These are phyloP conservation scores for Pheosia tremula DNA, from an alignment of 2,888 invertebrate species.

Conservation along the genomic window DNA sequence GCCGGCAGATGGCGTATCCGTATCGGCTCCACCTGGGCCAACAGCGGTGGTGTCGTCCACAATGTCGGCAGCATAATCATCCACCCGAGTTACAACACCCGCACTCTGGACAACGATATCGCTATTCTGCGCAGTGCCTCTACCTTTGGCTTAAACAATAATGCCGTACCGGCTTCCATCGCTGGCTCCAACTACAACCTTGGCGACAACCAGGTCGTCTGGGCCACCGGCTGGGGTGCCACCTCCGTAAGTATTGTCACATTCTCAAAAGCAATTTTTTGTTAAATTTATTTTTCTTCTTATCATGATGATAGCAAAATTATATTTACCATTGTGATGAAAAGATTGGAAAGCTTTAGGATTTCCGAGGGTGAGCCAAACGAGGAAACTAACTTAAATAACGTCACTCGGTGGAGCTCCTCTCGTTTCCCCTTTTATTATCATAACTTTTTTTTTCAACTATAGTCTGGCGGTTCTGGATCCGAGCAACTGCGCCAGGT, in stretches of 20 bases:
- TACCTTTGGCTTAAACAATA: conserved; percentile 8
- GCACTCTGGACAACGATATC: conserved; percentile 42
- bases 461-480: conserved; percentile 38
- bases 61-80: conserved; percentile 23
- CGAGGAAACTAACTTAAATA: too few species aligned
- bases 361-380: too few species aligned
- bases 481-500: conserved; percentile 56
- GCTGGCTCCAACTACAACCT: conserved; percentile 50
- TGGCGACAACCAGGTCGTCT: conserved; percentile 51
- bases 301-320: too few species aligned
- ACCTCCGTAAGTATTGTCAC: conserved; percentile 45
- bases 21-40: conserved; percentile 46
- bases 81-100: conserved; percentile 40
- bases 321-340: too few species aligned
- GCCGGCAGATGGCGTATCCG: conserved; percentile 39
- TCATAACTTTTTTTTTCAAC: conserved; percentile 13
- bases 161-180: conserved; percentile 17
- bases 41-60: conserved; percentile 49
- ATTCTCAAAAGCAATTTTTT: too few species aligned
- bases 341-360: too few species aligned
- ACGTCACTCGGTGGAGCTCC: too few species aligned
- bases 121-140: conserved; percentile 36
- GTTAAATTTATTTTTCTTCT: too few species aligned
- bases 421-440: too few species aligned
- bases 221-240: conserved; percentile 64